Base-by-base conservation (phyloP, 2,113 vertebrate species). In the Sylvicapra grimmia region DNA sequence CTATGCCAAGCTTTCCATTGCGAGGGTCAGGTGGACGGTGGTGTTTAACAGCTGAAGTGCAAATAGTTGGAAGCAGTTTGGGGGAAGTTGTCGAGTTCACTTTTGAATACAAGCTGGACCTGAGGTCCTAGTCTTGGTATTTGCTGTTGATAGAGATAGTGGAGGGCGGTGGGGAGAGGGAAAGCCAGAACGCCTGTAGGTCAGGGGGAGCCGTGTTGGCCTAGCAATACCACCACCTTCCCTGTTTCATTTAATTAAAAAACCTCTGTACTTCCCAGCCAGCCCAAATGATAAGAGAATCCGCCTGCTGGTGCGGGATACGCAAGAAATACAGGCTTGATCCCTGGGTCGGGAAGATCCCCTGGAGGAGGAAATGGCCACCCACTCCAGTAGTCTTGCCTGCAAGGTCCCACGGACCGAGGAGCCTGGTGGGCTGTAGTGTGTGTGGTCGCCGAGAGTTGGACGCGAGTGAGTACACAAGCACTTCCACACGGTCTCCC, bases 361-460 rank as follows among this genome's bases (percentile, higher is more conserved):
- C 18, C 68, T 40, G n/a, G 68, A 72, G 68, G n/a, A 72, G n/a
- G 68, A 72, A 23, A 72, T 36, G 68, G 18, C n/a, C 11, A 3
- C n/a, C 19, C n/a, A 21, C n/a, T 72, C 68, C 68, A 72, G 68
- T 72, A 19, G 36, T 36, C 68, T 23, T 72, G n/a, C 68, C 68
- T 36, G 68, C 12, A 21, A 23, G 19, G 4, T 21, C n/a, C 65
- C 68, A 6, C 0, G 9, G 68, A 3, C 19, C 8, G 9, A 36
- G n/a, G n/a, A 40, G n/a, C 68, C 68, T 72, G 65, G 65, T 2
- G 68, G 68, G 68, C 68, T 40, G 68, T n/a, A 6, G 68, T n/a
- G 1, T 4, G 33, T 10, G 63, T 68, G 33, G 33, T 21, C 2
- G 19, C n/a, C 0, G 9, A 72, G 68, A n/a, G 33, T 1, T n/a